Conservation (phyloP, 2,888 invertebrate genomes). For the Thysanoteuthis rhombus region DNA sequence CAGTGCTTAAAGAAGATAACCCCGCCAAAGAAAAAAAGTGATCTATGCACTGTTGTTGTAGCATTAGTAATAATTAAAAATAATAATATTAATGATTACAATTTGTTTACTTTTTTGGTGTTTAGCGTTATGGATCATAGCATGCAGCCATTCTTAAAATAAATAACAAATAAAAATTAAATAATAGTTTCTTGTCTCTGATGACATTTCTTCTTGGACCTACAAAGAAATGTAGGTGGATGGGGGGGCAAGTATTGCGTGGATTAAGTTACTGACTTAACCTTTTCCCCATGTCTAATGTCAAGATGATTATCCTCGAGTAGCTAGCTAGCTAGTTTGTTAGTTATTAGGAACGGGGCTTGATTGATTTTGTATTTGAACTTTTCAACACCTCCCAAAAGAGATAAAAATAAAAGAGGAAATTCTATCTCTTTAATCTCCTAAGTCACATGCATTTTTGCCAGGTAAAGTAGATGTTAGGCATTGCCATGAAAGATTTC, state of each 20-base stretch:
- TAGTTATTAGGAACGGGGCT: background rate
- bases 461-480: background rate
- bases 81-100: too few species aligned
- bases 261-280: background rate
- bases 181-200: background rate
- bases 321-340: background rate
- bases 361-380: slow-evolving; percentile 12
- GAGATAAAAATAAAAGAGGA: background rate
- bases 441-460: background rate
- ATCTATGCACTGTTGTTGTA: too few species aligned
- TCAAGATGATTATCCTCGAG: background rate
- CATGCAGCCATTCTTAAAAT: background rate
- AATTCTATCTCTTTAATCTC: background rate
- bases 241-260: background rate
- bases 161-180: background rate
- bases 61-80: too few species aligned
- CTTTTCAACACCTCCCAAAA: background rate
- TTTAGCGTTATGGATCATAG: background rate
- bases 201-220: background rate
- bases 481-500: background rate
- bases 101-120: background rate
- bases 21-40: too few species aligned
- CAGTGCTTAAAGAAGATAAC: too few species aligned
- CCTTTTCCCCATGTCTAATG: slow-evolving; percentile 12
- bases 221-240: background rate